Percentiles rank a stretch among this genome's conserved stretches.
Evolutionary conservation across 2,113 vertebrate species (phyloP).

Genomic region (Urocolius indicus): DNA sequence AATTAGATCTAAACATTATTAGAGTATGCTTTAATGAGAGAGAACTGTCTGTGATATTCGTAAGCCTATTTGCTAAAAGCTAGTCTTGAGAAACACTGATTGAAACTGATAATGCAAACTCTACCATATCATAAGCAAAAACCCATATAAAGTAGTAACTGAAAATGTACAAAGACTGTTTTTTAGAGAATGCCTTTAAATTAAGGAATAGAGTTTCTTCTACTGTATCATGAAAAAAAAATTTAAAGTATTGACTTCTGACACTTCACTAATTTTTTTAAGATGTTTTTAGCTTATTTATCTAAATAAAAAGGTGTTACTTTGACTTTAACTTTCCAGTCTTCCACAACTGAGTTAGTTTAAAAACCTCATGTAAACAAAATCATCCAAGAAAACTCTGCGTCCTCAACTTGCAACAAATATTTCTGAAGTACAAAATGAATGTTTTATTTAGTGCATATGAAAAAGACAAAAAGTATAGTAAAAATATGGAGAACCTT

Average conservation of each 20-base stretch:
- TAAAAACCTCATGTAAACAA: background rate
- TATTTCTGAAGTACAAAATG: background rate
- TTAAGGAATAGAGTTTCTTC: background rate
- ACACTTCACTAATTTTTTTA: rapidly evolving
- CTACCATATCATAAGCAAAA: background rate
- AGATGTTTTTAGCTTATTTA: background rate
- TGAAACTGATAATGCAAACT: background rate
- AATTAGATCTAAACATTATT: slow-evolving; percentile 16
- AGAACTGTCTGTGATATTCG: background rate
- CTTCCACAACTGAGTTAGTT: background rate
- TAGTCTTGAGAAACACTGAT: background rate
- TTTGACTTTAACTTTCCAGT: background rate
- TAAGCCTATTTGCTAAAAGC: background rate
- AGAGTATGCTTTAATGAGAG: background rate
- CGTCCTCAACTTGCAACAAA: background rate
- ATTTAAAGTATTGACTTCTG: background rate
- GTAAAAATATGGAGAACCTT: background rate
- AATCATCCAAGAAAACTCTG: background rate
- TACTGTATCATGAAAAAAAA: background rate
- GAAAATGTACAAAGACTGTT: background rate
- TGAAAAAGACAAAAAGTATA: background rate
- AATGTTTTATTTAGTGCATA: background rate
- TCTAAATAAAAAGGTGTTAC: background rate
- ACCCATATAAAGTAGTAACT: background rate
- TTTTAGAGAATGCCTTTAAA: background rate